Conservation (phyloP, 2,113 vertebrate species). For the Microcebus murinus region DNA sequence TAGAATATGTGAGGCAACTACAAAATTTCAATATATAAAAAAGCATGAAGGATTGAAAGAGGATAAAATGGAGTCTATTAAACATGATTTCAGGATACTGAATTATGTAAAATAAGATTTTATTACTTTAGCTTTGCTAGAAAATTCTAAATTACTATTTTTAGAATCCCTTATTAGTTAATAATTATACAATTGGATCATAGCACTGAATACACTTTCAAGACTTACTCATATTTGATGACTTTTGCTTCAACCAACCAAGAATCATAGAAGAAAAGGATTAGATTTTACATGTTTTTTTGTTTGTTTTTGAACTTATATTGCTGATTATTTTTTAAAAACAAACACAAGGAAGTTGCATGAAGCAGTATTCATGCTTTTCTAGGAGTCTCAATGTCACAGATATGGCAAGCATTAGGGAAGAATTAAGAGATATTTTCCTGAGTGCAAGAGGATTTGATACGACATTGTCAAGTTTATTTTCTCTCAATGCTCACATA, state of each 20-base stretch:
- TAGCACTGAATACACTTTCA: neutral
- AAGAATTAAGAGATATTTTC: neutral
- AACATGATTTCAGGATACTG: neutral
- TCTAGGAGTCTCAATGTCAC: neutral
- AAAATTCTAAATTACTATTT: neutral
- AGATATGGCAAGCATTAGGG: neutral
- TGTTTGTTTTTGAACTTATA: neutral
- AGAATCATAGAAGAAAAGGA: neutral
- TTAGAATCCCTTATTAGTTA: neutral
- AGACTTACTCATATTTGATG: neutral
- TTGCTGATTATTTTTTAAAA: constrained; percentile 19
- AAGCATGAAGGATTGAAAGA: neutral
- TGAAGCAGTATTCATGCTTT: neutral
- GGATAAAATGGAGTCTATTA: neutral
- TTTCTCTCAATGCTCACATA: neutral
- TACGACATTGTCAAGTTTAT: neutral
- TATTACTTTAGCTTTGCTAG: neutral
- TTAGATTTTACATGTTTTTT: neutral
- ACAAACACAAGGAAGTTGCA: neutral
- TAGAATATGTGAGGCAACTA: neutral
- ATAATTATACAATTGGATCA: neutral
- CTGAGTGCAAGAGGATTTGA: neutral
- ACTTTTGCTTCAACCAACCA: neutral
- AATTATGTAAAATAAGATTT: neutral
- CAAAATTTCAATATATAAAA: neutral